Percentiles rank a stretch among this genome's conserved stretches.
These are phyloP conservation scores for Agrochola lota DNA, from an alignment of 2,888 invertebrate genomes.

Conservation along the genomic window DNA sequence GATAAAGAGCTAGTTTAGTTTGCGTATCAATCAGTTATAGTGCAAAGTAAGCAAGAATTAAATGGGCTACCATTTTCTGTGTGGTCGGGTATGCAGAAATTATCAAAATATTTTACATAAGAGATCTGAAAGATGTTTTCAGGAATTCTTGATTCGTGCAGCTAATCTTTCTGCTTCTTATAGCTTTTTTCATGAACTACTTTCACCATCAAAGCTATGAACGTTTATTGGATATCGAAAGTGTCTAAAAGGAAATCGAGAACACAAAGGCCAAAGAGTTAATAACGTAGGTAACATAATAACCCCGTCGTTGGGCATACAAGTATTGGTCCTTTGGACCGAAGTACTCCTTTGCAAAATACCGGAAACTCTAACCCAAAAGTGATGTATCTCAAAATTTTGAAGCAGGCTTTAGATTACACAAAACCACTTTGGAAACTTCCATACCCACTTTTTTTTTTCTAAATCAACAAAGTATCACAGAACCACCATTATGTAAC, in stretches of 20 bases:
- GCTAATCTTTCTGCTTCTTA: background rate
- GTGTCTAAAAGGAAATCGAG: background rate
- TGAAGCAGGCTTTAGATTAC: background rate
- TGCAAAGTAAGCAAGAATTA: background rate
- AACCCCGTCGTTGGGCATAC: background rate
- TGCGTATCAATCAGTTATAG: constrained; percentile 13
- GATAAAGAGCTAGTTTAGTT: constrained; percentile 42
- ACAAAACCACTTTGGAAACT: constrained; percentile 22
- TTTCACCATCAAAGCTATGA: background rate
- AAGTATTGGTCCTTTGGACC: background rate
- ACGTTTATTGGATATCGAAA: background rate
- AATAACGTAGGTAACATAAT: background rate
- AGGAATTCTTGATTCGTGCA: background rate
- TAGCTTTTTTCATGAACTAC: background rate
- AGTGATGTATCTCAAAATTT: background rate
- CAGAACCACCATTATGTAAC: constrained; percentile 53
- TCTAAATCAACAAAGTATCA: constrained; percentile 47
- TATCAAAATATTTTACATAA: background rate
- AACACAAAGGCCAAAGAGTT: background rate
- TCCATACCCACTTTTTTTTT: background rate
- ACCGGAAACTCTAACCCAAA: background rate
- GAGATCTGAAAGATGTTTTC: background rate
- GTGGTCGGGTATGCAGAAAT: background rate
- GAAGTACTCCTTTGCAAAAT: background rate
- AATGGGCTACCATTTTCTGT: background rate